A percentile compares a stretch with the other conserved stretches of the same genome.
phyloP scores from a whole-genome alignment of 2,888 invertebrate genomes.

The Monoplex corrugatus region DNA sequence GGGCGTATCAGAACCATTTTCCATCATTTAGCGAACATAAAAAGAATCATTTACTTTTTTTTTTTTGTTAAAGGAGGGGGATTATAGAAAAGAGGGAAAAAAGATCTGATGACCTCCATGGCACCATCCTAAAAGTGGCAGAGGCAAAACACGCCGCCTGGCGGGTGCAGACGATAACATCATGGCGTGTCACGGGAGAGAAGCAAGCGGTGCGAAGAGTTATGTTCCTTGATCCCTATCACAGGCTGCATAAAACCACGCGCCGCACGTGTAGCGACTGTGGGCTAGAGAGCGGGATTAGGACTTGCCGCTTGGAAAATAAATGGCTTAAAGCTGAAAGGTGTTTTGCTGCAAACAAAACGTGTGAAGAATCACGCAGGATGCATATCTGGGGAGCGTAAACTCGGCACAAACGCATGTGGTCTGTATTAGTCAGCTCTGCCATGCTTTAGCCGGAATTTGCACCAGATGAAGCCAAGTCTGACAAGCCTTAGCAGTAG shows the following conservation, averaged over 20 bases:
- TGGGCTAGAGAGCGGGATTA: background rate
- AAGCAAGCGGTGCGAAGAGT: conserved; percentile 4
- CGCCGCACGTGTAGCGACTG: background rate
- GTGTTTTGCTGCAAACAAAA: background rate
- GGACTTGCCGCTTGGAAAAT: background rate
- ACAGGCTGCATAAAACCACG: background rate
- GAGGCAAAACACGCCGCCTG: too few species aligned
- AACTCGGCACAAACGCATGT: background rate
- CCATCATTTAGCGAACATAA: too few species aligned
- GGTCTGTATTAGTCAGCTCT: background rate
- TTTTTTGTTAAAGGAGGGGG: too few species aligned
- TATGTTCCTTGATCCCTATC: conserved; percentile 6
- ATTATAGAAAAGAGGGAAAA: background rate
- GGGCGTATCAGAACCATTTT: too few species aligned
- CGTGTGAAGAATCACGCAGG: background rate
- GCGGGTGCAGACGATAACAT: conserved; percentile 3
- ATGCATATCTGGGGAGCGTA: background rate
- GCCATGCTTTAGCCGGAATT: too few species aligned
- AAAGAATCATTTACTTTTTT: too few species aligned
- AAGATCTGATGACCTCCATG: conserved; percentile 3
- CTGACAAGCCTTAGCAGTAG: too few species aligned
- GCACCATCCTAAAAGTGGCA: background rate
- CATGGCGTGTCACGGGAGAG: background rate
- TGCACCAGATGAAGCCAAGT: too few species aligned
- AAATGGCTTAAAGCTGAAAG: background rate